Percentiles rank a stretch among this genome's conserved stretches.
Conservation (phyloP, 2,113 vertebrate species). For the Cyprinodon brontotheroides region DNA sequence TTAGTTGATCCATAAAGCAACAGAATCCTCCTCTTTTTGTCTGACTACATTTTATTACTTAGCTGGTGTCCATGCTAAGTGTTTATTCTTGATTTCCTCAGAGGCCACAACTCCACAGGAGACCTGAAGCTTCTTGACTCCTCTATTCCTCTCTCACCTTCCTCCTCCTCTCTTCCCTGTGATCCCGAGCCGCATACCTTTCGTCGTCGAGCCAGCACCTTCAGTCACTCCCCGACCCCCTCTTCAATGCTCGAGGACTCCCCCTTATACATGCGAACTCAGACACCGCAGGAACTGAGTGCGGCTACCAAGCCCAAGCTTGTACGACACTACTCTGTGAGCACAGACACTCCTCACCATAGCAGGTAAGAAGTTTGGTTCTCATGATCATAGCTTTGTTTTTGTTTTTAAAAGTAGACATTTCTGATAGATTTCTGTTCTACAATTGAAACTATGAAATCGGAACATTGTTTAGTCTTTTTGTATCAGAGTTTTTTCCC, state of each 20-base stretch:
- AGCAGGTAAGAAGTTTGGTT: slow-evolving; percentile 82
- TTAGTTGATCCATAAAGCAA: too few relatives aligned
- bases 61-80: not conserved
- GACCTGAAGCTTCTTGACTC: slow-evolving; percentile 80
- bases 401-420: not conserved
- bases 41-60: too few relatives aligned
- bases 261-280: slow-evolving; percentile 51
- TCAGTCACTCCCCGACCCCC: slow-evolving; percentile 84
- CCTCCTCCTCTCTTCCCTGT: slow-evolving; percentile 28
- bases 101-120: slow-evolving; percentile 83
- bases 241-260: slow-evolving; percentile 55
- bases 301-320: slow-evolving; percentile 88
- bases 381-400: not conserved
- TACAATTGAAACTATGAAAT: too few relatives aligned
- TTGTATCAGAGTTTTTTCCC: not conserved
- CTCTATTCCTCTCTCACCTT: slow-evolving; percentile 31
- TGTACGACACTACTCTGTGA: slow-evolving; percentile 95
- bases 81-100: slow-evolving; percentile 19
- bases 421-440: too few relatives aligned
- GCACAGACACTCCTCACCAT: slow-evolving; percentile 92
- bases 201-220: slow-evolving; percentile 88
- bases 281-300: slow-evolving; percentile 69
- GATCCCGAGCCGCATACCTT: slow-evolving; percentile 80
- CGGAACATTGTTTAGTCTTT: too few relatives aligned
- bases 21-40: too few relatives aligned